phyloP scores from a whole-genome alignment of 2,113 vertebrate species.

The Desmodus rotundus region DNA sequence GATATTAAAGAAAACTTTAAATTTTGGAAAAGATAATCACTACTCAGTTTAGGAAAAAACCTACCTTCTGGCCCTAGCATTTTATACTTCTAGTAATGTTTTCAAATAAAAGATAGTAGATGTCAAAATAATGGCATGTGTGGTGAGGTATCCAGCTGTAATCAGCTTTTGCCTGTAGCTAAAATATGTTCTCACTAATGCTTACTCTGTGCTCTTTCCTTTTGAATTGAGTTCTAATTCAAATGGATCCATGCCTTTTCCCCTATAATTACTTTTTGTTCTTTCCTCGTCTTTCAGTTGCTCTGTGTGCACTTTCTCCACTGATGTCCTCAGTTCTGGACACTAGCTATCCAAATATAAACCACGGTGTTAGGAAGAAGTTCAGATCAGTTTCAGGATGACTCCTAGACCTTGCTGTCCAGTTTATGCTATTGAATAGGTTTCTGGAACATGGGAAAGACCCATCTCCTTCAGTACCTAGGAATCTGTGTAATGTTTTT shows the following conservation, averaged over 20 bases:
- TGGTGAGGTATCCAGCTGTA: not conserved
- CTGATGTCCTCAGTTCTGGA: not conserved
- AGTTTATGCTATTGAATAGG: not conserved
- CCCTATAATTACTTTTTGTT: not conserved
- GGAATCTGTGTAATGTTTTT: not conserved
- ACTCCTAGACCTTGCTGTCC: not conserved
- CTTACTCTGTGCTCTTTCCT: not conserved
- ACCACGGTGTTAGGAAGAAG: not conserved
- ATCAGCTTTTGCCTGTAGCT: not conserved
- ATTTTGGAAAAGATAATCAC: not conserved
- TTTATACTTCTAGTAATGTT: not conserved
- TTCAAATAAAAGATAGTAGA: constrained; percentile 23
- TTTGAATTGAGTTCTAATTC: not conserved
- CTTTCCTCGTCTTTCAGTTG: not conserved
- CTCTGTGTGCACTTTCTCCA: not conserved
- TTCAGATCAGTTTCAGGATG: not conserved
- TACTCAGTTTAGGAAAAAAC: not conserved
- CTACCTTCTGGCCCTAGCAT: not conserved
- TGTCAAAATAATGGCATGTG: not conserved
- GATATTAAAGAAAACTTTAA: not conserved
- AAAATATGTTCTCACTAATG: not conserved
- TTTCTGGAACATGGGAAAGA: not conserved
- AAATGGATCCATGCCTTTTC: not conserved
- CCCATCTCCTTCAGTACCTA: not conserved
- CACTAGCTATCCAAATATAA: not conserved